Conservation (phyloP, 2,113 vertebrate species). For the Calonectris borealis region DNA sequence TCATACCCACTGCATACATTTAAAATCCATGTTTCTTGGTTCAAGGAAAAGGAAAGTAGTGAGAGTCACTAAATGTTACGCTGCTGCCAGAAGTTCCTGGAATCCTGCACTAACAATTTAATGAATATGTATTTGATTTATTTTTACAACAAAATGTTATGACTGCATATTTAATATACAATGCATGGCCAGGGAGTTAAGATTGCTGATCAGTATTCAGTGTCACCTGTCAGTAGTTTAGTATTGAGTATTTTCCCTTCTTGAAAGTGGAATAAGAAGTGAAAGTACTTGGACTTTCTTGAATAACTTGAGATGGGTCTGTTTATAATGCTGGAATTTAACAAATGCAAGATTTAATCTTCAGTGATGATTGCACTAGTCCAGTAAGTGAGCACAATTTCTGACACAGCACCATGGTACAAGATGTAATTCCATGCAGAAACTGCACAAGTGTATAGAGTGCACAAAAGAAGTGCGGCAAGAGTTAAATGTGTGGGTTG, state of each 20-base stretch:
- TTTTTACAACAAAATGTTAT: background rate
- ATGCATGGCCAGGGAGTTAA: background rate
- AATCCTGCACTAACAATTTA: background rate
- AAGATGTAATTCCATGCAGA: background rate
- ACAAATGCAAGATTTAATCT: slow-evolving; percentile 21
- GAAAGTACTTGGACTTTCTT: background rate
- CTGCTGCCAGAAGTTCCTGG: background rate
- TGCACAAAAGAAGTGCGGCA: background rate
- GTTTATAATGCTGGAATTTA: slow-evolving; percentile 7
- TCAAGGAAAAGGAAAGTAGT: background rate
- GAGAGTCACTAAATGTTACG: background rate
- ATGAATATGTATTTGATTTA: background rate
- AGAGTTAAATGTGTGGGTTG: background rate
- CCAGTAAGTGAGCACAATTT: background rate
- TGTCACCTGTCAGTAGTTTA: background rate
- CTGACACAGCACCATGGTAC: background rate
- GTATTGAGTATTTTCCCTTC: background rate
- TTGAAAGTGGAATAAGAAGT: background rate
- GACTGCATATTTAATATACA: background rate
- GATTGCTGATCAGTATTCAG: background rate
- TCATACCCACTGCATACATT: background rate
- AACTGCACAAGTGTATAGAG: background rate
- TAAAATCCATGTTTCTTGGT: background rate
- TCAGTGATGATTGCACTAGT: background rate
- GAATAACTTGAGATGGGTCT: background rate